These are phyloP conservation scores for Centropus unirufus DNA, from an alignment of 2,113 vertebrate species.

Conservation along the genomic window DNA sequence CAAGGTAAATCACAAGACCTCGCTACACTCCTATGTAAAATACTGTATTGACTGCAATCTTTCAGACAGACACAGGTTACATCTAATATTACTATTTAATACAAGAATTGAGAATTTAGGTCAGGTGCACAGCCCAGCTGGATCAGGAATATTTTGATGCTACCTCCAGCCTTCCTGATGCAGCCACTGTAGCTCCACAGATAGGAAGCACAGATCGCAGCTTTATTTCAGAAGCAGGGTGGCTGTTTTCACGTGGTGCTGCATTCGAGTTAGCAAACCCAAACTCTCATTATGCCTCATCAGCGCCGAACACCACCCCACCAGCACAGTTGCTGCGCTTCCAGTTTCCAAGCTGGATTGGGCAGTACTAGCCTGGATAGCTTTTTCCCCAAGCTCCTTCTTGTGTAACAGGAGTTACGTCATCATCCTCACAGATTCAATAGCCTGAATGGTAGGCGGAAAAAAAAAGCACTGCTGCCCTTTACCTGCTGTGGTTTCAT, in stretches of 20 bases:
- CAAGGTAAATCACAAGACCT: not conserved
- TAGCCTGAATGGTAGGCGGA: not conserved
- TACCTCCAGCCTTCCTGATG: not conserved
- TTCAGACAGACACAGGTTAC: not conserved
- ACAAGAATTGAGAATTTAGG: not conserved
- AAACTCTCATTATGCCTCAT: accelerated
- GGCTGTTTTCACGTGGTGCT: not conserved
- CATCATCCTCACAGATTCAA: not conserved
- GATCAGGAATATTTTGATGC: not conserved
- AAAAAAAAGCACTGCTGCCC: not conserved
- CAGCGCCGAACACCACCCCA: not conserved
- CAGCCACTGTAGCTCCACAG: not conserved
- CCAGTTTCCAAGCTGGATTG: not conserved
- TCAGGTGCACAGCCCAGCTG: not conserved
- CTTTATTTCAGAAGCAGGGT: not conserved
- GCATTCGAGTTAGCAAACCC: not conserved
- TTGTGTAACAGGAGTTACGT: not conserved
- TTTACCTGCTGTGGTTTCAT: slow-evolving; percentile 94
- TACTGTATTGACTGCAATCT: not conserved
- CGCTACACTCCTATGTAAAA: not conserved
- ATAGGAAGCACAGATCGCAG: not conserved
- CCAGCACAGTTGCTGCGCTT: not conserved
- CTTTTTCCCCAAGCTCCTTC: not conserved
- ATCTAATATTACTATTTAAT: not conserved
- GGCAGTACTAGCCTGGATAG: not conserved